Evolutionary conservation across 2,113 vertebrate species (phyloP).

Genomic region (Lontra canadensis): DNA sequence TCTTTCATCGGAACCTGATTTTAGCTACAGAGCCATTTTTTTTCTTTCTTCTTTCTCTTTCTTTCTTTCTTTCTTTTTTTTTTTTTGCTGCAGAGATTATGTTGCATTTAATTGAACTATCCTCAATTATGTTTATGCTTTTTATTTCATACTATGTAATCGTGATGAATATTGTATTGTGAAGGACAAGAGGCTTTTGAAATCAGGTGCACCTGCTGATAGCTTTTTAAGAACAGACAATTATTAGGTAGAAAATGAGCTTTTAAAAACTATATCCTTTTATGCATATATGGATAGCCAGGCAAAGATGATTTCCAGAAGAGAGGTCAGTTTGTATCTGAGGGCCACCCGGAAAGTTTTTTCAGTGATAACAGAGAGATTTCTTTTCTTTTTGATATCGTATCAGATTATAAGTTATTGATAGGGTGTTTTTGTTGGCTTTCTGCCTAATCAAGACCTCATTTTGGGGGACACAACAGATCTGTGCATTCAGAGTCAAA

Average conservation of each 20-base stretch:
- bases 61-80: constrained; percentile 76
- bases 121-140: constrained; percentile 81
- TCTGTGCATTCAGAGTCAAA: neutral
- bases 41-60: constrained; percentile 74
- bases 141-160: constrained; percentile 84
- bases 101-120: constrained; percentile 85
- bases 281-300: constrained; percentile 56
- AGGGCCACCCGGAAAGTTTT: constrained; percentile 52
- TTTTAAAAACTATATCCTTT: constrained; percentile 73
- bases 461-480: constrained; percentile 64
- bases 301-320: constrained; percentile 54
- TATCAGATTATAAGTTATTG: constrained; percentile 19
- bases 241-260: constrained; percentile 79
- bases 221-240: constrained; percentile 81
- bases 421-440: constrained; percentile 9
- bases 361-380: constrained; percentile 46
- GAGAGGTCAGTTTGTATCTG: constrained; percentile 69
- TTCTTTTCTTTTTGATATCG: constrained; percentile 31
- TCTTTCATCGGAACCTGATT: constrained; percentile 81
- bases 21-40: constrained; percentile 76
- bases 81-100: constrained; percentile 80
- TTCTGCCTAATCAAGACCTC: constrained; percentile 61
- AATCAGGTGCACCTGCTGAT: constrained; percentile 83
- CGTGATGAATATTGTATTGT: constrained; percentile 82
- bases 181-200: constrained; percentile 85